Evolutionary conservation across 2,888 invertebrate genomes (phyloP), one percentile per base, ranked within the genome.

Genomic region (Gastracanthus pulcherrimus): DNA sequence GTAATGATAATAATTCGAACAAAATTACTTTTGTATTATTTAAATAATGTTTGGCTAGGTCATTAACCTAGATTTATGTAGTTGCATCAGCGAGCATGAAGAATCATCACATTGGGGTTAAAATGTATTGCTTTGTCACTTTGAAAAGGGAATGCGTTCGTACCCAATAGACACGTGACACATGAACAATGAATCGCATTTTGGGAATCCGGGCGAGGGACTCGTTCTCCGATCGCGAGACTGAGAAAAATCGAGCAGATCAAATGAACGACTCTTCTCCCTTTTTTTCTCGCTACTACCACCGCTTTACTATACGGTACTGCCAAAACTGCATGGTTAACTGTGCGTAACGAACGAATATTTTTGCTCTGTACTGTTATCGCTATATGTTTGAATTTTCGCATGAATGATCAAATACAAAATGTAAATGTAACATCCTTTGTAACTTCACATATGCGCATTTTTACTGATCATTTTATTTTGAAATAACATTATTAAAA

Each of bases 131-230:
- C 79, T 60, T 55, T 58, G 60, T 69, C 69, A n/a, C 34, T 45
- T n/a, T 23, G 7, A 34, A 31, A 36, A 41, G 69, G 45, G 58
- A 60, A 31, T 45, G 34, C 23, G 29, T 36, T 38, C 48, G 48
- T 36, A 41, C n/a, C 5, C 36, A 74, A 62, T 67, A 19, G 41
- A 45, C 66, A 55, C 79, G 66, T 72, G 66, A 66, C 72, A 19
- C 31, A 11, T 34, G 64, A 72, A 71, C 66, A 79, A 79, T 79
- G 79, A 79, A 45, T 58, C 23, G 74, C 19, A 19, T 67, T 79
- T 79, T 13, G 66, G 79, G 66, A 62, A n/a, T 55, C 23, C 31
- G 41, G n/a, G 2, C 45, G 6, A 55, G 16, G 51, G 29, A 23
- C 55, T 19, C 16, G 23, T 34, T 64, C 34, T 5, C 6, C 36